Percentiles rank a stretch among this genome's conserved stretches.
Evolutionary conservation across 2,888 invertebrate species (phyloP).

Genomic region (Teleogryllus oceanicus): DNA sequence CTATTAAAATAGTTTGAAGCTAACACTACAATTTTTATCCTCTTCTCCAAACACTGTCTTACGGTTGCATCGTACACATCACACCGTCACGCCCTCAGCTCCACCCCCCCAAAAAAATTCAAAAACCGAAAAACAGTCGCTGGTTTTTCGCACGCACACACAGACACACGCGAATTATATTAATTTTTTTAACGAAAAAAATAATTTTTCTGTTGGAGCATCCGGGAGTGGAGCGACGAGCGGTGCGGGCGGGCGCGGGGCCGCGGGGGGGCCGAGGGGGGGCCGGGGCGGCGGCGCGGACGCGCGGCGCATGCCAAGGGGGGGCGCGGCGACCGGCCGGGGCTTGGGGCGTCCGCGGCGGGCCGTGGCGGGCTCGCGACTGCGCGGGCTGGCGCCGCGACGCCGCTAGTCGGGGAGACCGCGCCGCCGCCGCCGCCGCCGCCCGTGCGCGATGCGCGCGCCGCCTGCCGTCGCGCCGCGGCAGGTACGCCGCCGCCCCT

Average conservation of each 20-base stretch:
- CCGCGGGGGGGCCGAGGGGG: background rate
- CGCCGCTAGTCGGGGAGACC: background rate
- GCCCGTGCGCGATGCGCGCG: background rate
- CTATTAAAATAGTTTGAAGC: no score
- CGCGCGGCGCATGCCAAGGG: background rate
- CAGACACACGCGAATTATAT: no score
- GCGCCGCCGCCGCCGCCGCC: background rate
- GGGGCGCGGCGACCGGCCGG: background rate
- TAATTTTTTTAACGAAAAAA: no score
- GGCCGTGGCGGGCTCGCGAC: conserved; percentile 1
- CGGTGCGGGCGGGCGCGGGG: background rate
- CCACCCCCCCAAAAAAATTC: no score
- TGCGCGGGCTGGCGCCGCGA: background rate
- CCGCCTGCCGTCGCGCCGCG: background rate
- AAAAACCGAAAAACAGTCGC: no score
- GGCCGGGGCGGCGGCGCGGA: background rate
- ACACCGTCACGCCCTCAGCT: no score
- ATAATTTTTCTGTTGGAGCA: no score
- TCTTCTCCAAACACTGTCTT: no score
- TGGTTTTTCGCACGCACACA: no score
- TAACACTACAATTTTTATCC: no score
- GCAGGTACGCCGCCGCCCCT: background rate
- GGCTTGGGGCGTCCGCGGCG: background rate
- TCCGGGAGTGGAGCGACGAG: background rate
- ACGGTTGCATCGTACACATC: no score